Evolutionary conservation across 1,140 invertebrate genomes (phyloP).

Genomic region (Ctenoplectra terminalis): DNA sequence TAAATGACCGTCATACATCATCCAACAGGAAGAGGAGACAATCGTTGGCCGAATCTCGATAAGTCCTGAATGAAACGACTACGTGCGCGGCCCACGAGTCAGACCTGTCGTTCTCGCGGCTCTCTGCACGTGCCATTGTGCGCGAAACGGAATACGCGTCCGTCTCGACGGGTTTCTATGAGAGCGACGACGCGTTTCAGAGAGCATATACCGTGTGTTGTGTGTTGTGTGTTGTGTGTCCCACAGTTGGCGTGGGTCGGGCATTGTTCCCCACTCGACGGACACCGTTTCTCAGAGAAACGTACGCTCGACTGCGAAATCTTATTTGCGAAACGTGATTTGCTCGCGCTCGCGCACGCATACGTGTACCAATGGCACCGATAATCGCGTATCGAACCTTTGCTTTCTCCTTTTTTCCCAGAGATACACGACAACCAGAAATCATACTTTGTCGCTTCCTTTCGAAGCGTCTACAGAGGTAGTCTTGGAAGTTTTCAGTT

Average conservation of each 20-base stretch:
- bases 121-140: slow-evolving; percentile 12
- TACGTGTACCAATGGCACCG: background rate
- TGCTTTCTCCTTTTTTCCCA: background rate
- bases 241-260: slow-evolving; percentile 42
- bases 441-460: background rate
- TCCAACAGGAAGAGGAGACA: background rate
- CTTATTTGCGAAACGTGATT: slow-evolving; percentile 36
- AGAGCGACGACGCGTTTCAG: too few species aligned
- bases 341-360: background rate
- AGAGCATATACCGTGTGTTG: too few species aligned
- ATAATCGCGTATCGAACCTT: slow-evolving; percentile 1
- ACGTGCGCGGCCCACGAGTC: slow-evolving; percentile 13
- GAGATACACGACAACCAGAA: background rate
- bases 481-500: background rate
- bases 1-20: background rate
- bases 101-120: slow-evolving; percentile 20
- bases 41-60: slow-evolving; percentile 23
- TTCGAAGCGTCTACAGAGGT: too few species aligned
- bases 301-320: slow-evolving; percentile 24
- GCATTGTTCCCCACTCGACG: slow-evolving; percentile 47
- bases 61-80: slow-evolving; percentile 14
- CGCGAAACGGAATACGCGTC: background rate
- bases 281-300: slow-evolving; percentile 28
- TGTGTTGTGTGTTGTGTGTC: too few species aligned
- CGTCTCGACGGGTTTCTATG: slow-evolving; percentile 8